A percentile compares a stretch with the other conserved stretches of the same genome.
Evolutionary conservation across 2,797 vertebrate genomes (phyloP).

Genomic region (Myotis myotis): DNA sequence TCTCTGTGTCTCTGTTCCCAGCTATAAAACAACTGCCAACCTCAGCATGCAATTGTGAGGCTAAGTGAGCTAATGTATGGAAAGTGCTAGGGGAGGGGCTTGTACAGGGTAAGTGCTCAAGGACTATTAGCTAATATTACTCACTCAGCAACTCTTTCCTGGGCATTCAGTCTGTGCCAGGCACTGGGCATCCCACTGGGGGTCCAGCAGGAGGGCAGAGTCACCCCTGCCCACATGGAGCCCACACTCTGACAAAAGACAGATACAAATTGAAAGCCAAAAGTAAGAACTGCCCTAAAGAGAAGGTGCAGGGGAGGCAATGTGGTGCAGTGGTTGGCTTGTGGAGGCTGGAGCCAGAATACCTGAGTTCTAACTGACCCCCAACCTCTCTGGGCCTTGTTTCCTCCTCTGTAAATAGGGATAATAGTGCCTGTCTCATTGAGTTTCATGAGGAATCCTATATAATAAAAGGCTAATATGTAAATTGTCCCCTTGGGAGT

Average conservation of each 20-base stretch:
- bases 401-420: neutral
- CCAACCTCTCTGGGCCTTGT: neutral
- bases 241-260: neutral
- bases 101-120: neutral
- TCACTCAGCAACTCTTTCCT: neutral
- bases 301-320: fast-evolving
- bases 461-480: no score
- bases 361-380: neutral
- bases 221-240: fast-evolving
- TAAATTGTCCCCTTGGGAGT: no score
- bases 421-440: no score
- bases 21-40: neutral
- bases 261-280: neutral
- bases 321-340: neutral
- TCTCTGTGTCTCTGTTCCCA: neutral
- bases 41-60: neutral
- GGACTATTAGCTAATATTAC: neutral
- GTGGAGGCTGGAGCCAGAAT: neutral
- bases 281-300: neutral
- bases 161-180: neutral
- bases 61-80: neutral
- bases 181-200: neutral
- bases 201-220: neutral
- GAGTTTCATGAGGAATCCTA: neutral
- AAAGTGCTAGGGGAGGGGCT: neutral